Evolutionary conservation across 2,888 invertebrate genomes (phyloP).

Genomic region (Conomelus anceps): DNA sequence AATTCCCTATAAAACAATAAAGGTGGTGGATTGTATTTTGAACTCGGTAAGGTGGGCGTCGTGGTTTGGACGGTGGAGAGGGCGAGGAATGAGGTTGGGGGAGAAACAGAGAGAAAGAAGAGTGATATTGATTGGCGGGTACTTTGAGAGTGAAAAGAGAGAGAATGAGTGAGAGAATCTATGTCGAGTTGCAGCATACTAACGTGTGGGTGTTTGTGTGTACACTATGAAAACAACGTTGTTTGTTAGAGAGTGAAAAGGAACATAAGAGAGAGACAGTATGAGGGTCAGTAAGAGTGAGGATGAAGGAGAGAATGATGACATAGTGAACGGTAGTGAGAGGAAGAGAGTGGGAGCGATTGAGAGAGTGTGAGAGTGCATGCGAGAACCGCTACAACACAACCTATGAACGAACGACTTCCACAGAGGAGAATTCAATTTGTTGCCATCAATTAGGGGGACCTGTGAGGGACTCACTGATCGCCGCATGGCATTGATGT

Average conservation of each 20-base stretch:
- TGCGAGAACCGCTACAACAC: background rate
- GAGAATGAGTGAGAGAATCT: background rate
- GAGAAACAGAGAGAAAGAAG: background rate
- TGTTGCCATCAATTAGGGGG: background rate
- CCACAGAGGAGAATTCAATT: background rate
- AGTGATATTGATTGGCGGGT: background rate
- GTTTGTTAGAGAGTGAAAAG: background rate
- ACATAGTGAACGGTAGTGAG: background rate
- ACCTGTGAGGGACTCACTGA: background rate
- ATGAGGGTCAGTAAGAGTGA: background rate
- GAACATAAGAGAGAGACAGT: background rate
- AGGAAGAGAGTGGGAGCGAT: background rate
- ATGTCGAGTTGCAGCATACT: background rate
- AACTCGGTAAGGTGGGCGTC: background rate
- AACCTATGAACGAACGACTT: background rate
- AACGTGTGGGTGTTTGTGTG: background rate
- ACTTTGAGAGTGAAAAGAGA: background rate
- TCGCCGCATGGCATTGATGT: background rate
- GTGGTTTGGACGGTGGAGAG: background rate
- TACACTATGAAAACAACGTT: background rate
- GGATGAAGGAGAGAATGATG: background rate
- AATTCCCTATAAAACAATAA: constrained; percentile 9
- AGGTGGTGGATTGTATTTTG: background rate
- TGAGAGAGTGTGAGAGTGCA: background rate
- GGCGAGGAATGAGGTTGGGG: too few relatives aligned